A percentile compares a stretch with the other conserved stretches of the same genome.
phyloP scores from a whole-genome alignment of 2,113 vertebrate genomes.

The Prionailurus bengalensis region DNA sequence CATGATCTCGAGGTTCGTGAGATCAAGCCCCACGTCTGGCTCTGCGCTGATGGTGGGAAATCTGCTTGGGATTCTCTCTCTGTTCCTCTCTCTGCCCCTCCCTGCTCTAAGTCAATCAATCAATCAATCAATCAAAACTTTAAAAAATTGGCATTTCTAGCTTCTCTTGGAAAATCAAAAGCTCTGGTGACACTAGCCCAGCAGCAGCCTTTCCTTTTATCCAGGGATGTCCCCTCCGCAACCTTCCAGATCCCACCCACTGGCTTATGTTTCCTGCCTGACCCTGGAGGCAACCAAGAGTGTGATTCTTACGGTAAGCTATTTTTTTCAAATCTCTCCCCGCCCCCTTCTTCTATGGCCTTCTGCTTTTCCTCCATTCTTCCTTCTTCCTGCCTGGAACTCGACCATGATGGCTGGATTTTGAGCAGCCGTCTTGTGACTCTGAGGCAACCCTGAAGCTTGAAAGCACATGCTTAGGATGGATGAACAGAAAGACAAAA shows the following conservation, averaged over 20 bases:
- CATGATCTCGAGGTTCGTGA: too few relatives aligned
- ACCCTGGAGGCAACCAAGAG: not conserved
- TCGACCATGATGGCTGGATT: not conserved
- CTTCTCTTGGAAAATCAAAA: slow-evolving; percentile 8
- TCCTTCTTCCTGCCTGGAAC: not conserved
- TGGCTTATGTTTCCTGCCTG: not conserved
- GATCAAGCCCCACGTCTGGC: too few relatives aligned
- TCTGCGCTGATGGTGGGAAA: too few relatives aligned
- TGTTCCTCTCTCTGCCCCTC: too few relatives aligned
- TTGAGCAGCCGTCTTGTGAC: slow-evolving; percentile 39
- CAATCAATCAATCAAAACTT: too few relatives aligned
- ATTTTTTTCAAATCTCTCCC: not conserved
- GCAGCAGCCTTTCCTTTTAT: too few relatives aligned
- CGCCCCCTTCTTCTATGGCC: too few relatives aligned
- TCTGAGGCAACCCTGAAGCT: not conserved
- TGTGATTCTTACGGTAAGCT: not conserved
- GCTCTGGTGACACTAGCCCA: not conserved
- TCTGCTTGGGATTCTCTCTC: too few relatives aligned
- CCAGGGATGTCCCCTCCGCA: rapidly evolving
- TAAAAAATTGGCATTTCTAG: not conserved
- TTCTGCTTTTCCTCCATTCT: not conserved
- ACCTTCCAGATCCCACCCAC: not conserved
- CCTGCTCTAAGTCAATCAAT: too few relatives aligned
- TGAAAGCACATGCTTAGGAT: not conserved
- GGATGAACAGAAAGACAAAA: not conserved